Evolutionary conservation across 2,888 invertebrate species (phyloP).

Genomic region (Parasteatoda lunata): DNA sequence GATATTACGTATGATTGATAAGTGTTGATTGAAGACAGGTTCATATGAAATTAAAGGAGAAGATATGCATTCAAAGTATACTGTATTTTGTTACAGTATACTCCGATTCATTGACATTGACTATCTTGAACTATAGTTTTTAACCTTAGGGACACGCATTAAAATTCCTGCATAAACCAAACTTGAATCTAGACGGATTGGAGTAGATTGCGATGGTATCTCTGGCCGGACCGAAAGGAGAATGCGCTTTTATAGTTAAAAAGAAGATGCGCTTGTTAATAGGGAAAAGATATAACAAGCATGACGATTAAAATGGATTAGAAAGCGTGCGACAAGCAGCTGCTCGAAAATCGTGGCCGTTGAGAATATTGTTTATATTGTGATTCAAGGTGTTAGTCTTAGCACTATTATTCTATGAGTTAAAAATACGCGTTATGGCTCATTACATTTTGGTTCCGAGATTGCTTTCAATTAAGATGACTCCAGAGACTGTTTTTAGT

Average conservation of each 20-base stretch:
- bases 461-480: no score
- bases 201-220: background rate
- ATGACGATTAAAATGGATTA: background rate
- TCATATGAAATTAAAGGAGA: no score
- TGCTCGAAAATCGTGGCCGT: constrained; percentile 28
- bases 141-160: background rate
- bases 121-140: background rate
- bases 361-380: background rate
- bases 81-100: background rate
- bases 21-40: no score
- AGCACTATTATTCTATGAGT: background rate
- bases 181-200: background rate
- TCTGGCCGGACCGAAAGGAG: background rate
- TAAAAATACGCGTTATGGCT: background rate
- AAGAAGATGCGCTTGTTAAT: background rate
- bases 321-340: constrained; percentile 23
- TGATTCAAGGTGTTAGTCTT: background rate
- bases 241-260: background rate
- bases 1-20: no score
- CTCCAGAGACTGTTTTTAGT: no score
- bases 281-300: no score
- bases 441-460: background rate
- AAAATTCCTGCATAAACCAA: background rate
- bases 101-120: background rate
- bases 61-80: no score